Percentiles rank a stretch among this genome's conserved stretches.
phyloP scores from a whole-genome alignment of 2,113 vertebrate species.

The Promerops cafer region DNA sequence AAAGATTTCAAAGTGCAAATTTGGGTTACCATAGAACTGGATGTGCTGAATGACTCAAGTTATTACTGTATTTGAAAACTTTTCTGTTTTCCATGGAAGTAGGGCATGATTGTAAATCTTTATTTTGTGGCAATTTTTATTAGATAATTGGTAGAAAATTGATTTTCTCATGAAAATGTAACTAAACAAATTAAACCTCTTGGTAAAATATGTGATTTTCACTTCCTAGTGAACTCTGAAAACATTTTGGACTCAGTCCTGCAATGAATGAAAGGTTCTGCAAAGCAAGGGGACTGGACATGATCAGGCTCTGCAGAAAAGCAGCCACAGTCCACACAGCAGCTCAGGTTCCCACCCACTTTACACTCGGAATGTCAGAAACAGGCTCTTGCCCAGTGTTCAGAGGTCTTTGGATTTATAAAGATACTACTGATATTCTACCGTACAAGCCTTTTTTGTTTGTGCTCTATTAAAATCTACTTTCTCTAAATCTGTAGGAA shows the following conservation, averaged over 20 bases:
- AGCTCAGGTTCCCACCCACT: neutral
- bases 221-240: neutral
- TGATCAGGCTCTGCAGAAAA: fast-evolving
- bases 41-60: neutral
- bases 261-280: neutral
- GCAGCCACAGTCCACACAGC: neutral
- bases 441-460: neutral
- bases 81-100: neutral
- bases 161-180: neutral
- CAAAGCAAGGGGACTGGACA: neutral
- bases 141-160: neutral
- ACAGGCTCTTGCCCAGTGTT: neutral
- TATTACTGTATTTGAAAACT: neutral
- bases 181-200: neutral
- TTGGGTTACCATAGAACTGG: neutral
- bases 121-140: neutral
- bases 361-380: neutral
- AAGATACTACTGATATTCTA: neutral
- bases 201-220: neutral
- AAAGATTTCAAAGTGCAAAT: neutral
- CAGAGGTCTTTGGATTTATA: neutral
- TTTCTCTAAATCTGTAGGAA: neutral
- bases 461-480: neutral
- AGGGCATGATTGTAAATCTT: neutral
- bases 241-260: neutral